phyloP scores from a whole-genome alignment of 2,797 vertebrate genomes.

The Hyperoplus lanceolatus region DNA sequence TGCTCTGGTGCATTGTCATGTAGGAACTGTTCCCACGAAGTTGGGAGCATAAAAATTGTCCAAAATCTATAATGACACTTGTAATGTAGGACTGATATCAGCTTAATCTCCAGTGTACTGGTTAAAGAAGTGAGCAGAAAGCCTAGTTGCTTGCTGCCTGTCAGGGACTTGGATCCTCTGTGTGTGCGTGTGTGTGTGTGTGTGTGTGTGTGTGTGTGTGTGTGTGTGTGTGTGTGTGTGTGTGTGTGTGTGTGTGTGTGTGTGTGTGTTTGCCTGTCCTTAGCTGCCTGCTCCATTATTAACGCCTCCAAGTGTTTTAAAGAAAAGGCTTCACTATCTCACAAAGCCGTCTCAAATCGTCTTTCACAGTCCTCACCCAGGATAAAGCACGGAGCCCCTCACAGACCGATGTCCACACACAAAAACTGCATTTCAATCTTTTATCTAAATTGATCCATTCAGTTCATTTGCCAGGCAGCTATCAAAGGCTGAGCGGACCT shows the following conservation, averaged over 20 bases:
- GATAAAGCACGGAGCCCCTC: slow-evolving; percentile 57
- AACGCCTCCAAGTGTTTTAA: slow-evolving; percentile 62
- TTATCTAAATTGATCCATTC: slow-evolving; percentile 41
- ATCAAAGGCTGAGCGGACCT: neutral
- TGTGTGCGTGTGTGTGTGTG: slow-evolving; percentile 14
- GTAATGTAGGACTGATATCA: too few species aligned
- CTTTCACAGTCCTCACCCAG: slow-evolving; percentile 64
- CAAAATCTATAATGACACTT: too few species aligned
- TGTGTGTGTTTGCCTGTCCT: slow-evolving; percentile 24
- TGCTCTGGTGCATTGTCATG: too few species aligned
- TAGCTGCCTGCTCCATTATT: slow-evolving; percentile 56
- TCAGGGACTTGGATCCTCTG: neutral
- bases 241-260: slow-evolving; percentile 3
- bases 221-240: slow-evolving; percentile 2
- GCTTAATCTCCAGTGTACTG: neutral
- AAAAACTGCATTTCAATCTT: slow-evolving; percentile 23
- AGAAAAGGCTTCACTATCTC: slow-evolving; percentile 49
- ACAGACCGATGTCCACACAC: slow-evolving; percentile 45
- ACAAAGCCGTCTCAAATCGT: slow-evolving; percentile 69
- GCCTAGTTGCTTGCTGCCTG: slow-evolving; percentile 3
- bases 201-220: slow-evolving; percentile 29
- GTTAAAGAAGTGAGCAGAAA: neutral
- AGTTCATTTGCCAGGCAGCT: slow-evolving; percentile 20
- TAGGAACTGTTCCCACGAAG: too few species aligned
- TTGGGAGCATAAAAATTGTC: too few species aligned